Evolutionary conservation across 2,888 invertebrate species (phyloP), one percentile per base, ranked within the genome.

Genomic region (Nomada flava): DNA sequence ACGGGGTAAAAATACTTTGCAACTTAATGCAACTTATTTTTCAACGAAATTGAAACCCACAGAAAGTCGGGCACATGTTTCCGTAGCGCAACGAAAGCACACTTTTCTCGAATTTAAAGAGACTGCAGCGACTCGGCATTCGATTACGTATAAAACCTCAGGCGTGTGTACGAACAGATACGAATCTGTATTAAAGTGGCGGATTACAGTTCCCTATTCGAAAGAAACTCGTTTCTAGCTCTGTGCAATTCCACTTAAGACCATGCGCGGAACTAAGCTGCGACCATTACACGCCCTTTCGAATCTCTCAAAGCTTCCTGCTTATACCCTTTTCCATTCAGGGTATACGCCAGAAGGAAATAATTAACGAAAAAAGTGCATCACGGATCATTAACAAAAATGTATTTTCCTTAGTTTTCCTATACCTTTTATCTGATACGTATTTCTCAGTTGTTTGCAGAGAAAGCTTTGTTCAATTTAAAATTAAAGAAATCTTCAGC

Each of bases 151-250:
- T 57, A 59, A 53, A 67, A 71, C 7, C 26, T 23, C 26, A 10
- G 2, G 60, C 9, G 26, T 70, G 53, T 62, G 36, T 29, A 53
- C 64, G 60, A 68, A 53, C 60, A 50, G 73, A 65, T 69, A 57
- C 69, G 73, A 44, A 69, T 74, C 57, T 62, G 64, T 65, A 69
- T 73, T 78, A 73, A 69, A 81, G 73, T 60, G 50, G 53, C 63
- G 78, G 69, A 74, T 70, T 70, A 74, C 63, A 42, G 26, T 50
- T 62, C 23, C 52, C 42, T 59, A 65, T 47, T 65, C 26, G 55
- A 44, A 53, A 53, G 47, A 53, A 65, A 55, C 63, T 73, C 76
- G 44, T 68, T 82, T 59, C 52, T 13, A 63, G 71, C 15, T 69
- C 60, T 29, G 18, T 13, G 60, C 71, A 81, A 81, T 81, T 67